Base-by-base conservation (phyloP, 2,113 vertebrate species). In the Porphyrio hochstetteri region DNA sequence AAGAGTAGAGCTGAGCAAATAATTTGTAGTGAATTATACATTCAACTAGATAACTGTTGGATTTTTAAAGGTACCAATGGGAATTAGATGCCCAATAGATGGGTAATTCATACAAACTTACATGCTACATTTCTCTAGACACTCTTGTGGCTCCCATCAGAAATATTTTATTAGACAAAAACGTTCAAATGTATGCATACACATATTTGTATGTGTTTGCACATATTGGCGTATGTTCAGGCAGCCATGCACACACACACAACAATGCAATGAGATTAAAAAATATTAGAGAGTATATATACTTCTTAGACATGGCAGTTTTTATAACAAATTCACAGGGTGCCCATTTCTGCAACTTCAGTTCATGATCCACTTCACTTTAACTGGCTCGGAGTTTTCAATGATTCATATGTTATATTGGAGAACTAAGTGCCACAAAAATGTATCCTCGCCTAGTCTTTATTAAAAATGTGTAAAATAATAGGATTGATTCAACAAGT, bases 21-120 rank as follows among this genome's bases (percentile, higher is more conserved):
- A 95, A 90, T 90, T 86, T 88, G 21, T 52, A 44, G 16, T 93
- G 70, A 93, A 91, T 96, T 90, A 90, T 56, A 12, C 11, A 64
- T 92, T 94, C 31, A 65, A 7, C 44, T 71, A 50, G 77, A 57
- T 81, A 84, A 78, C 17, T 29, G 19, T 60, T 48, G 69, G 57
- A 72, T 77, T 91, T 93, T 88, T 89, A 94, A 89, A 95, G 36
- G 11, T 10, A 48, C 60, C 23, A 85, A 1, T 57, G 70, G 67
- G 84, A 95, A 77, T 55, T 53, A 70, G 24, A 31, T 68, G 31
- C 16, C 29, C 9, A 33, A 15, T 20, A 48, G 9, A 16, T 27
- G 18, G 16, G 35, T 65, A 13, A 76, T 19, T 79, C n/a, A 69
- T 7, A 18, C 19, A 76, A 78, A 61, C 25, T 40, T 61, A 68